Evolutionary conservation across 2,888 invertebrate species (phyloP), one percentile per base, ranked within the genome.

Genomic region (Boloria selene): DNA sequence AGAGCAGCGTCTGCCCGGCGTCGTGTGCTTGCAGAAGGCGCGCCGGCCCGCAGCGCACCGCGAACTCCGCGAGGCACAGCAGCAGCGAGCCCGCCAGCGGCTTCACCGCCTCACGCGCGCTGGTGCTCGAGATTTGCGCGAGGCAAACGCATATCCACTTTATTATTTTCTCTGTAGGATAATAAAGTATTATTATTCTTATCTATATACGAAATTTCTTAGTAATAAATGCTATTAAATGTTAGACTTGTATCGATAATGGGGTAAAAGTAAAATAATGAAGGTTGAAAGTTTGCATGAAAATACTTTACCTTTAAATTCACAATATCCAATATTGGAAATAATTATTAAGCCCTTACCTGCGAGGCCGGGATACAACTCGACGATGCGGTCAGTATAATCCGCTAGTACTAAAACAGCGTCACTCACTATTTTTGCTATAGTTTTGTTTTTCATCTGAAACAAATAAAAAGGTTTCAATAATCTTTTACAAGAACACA

Each of bases 11-110:
- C 56, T 91, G 87, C 0, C 84, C 85, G 0, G 82, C 85, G 22
- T 93, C 93, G 31, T 26, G 22, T 4, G 88, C 88, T 49, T 93
- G 89, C 80, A 96, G 84, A 72, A 96, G 90, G 59, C 94, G 88
- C n/a, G 86, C 78, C 0, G 94, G 94, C 0, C 96, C 96, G 74
- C 98, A 94, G 56, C 95, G 94, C 94, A 98, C 97, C 64, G 98
- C 98, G 95, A 98, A 98, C 87, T 98, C 98, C 0, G 98, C 97
- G 69, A 99, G 92, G 81, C 98, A 97, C 64, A 98, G 94, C 77
- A 98, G 93, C 74, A 98, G 92, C 0, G 97, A 96, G 42, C 96
- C 95, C 14, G 96, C 94, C 64, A 97, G 86, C 66, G 96, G 94
- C 77, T 95, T 95, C 64, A 88, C 89, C 0, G 86, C 75, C 74